Base-by-base conservation (phyloP, 2,888 invertebrate species). In the Caenorhabditis afra region DNA sequence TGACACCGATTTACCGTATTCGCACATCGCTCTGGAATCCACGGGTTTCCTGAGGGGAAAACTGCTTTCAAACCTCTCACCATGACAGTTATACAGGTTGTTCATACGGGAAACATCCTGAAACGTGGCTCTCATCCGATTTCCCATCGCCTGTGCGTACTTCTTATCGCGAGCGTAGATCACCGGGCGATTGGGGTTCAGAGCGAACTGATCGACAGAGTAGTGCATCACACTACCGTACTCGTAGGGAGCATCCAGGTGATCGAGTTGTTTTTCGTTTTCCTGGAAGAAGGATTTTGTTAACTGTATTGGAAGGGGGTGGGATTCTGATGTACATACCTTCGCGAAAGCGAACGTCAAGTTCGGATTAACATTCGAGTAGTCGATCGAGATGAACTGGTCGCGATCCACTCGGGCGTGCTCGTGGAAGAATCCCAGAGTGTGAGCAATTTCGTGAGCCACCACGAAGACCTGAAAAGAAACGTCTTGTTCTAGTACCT, bases 201-300 rank as follows among this genome's bases (percentile, higher is more conserved):
- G 45, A 1, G 83, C 81, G 49, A 83, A 81, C 20, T 80, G 79
- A 41, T 79, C 79, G 10, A 77, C 71, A 0, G 73, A 75, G 50
- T 85, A 85, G 52, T 85, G 85, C 85, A 85, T 85, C 0, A 82
- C 81, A 50, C 81, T 81, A n/a, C 84, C 84, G 50, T 82, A 81
- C 55, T 85, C 85, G 52, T 85, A 85, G 0, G 66, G 50, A 12
- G 79, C 66, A n/a, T 68, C 53, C 16, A 61, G 58, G 11, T 82
- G 71, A 45, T 82, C 78, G 16, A 74, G 58, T 12, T 74, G 73
- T 45, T 65, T 65, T 65, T 74, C 65, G 18, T 44, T 59, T 45
- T 74, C 71, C 70, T 70, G n/a, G n/a, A 52, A 41, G 58, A 67
- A 20, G 3, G 44, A 29, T 14, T 8, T 47, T 41, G 10, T 59